Evolutionary conservation across 2,113 vertebrate genomes (phyloP), one percentile per base, ranked within the genome.

Genomic region (Barnardius zonarius): DNA sequence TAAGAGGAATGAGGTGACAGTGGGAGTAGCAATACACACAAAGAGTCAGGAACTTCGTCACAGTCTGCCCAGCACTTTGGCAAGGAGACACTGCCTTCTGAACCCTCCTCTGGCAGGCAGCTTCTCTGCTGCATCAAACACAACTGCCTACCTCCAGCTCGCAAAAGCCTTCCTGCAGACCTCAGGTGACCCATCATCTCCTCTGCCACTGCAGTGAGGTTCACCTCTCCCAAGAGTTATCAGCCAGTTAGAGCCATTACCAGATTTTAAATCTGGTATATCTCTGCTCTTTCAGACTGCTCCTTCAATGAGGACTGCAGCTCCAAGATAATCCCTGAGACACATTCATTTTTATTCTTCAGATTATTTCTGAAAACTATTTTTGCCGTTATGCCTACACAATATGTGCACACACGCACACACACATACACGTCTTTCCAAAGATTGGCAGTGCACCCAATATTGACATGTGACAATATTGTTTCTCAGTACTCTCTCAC

Each of bases 81-180:
- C 37, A 52, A 68, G 41, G 22, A 83, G 15, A 70, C 0, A 4
- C 12, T 13, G 41, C 54, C 37, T 83, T 79, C 46, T 66, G 63
- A 83, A 64, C 14, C 4, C 16, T 62, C 19, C 4, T 1, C 6
- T 11, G 48, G 48, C 37, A 63, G 49, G 18, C 43, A 90, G 17
- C 27, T 69, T 33, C 54, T 76, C 41, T 69, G 39, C 46, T 39
- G 46, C n/a, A 61, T 43, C 2, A 0, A 80, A 44, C 20, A 14
- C 28, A 39, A 31, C 30, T 37, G 61, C 57, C 33, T 37, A 35
- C 35, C 39, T 78, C 35, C 69, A 57, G n/a, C 49, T 6, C 0
- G 0, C 24, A 10, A 43, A 6, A 46, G 51, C 61, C 72, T 62
- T 54, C 52, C 27, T 0, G 0, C 37, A 52, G 66, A 33, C 64